Base-by-base conservation (phyloP, 2,888 invertebrate genomes). In the Lysandra bellargus region DNA sequence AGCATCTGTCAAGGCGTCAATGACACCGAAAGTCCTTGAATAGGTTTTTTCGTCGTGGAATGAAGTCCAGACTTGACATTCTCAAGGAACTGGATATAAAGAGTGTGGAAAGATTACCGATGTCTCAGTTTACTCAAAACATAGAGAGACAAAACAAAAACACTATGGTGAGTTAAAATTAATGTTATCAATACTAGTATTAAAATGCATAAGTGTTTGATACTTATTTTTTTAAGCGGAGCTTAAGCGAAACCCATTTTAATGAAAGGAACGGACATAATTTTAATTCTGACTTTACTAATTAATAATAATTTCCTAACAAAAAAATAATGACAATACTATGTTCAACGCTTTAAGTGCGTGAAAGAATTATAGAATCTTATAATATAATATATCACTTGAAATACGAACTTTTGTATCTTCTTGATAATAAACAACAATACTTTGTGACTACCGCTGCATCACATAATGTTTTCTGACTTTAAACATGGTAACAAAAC, bases 11-110 rank as follows among this genome's bases (percentile, higher is more conserved):
- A 85, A 82, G 83, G 84, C 87, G 90, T 91, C 89, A 90, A 86
- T 88, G 91, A 90, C 91, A 81, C 84, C 83, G 84, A 75, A 49
- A 85, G 88, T 89, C 90, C 90, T 90, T 88, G 88, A 84, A 87
- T 86, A 83, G 86, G 87, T 88, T 88, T 89, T 87, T 90, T 87
- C 86, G 85, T 85, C 86, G 86, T 89, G 91, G 92, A 92, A 94
- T 93, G 92, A 94, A 88, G 93, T 92, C 93, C 92, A 89, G 92
- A 89, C 87, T 85, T 91, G 87, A 88, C 89, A 92, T 92, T 92
- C 91, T 92, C 89, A 87, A 88, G 83, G 87, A 91, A 92, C 92
- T 92, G 90, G 93, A 93, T 92, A 93, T 93, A 94, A 90, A 89
- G 33, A 33, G 89, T 90, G 92, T 92, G 85, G 88, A 85, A 88